Conservation (phyloP, 2,797 vertebrate species). For the Aselliscus stoliczkanus region DNA sequence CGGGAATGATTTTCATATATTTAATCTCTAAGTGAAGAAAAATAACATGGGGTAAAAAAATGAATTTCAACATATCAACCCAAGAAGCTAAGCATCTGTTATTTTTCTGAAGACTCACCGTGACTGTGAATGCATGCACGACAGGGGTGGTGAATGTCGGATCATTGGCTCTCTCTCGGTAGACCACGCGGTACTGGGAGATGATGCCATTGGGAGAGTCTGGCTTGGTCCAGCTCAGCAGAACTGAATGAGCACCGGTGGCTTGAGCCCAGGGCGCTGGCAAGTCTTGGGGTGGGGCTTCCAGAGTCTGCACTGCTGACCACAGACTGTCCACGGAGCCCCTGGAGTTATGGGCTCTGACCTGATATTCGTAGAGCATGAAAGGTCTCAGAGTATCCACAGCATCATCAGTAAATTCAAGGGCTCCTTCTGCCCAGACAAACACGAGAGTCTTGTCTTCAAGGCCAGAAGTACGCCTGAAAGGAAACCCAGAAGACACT, state of each 20-base stretch:
- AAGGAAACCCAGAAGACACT: conserved; percentile 51
- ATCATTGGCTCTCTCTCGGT: conserved; percentile 84
- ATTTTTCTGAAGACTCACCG: conserved; percentile 83
- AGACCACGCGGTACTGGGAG: conserved; percentile 86
- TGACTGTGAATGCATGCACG: conserved; percentile 87
- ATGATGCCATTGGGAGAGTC: conserved; percentile 87
- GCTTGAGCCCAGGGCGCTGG: conserved; percentile 82
- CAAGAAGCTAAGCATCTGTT: background rate
- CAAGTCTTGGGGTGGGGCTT: conserved; percentile 87
- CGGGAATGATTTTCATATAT: background rate
- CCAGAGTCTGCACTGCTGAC: conserved; percentile 84
- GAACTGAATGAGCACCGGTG: conserved; percentile 81
- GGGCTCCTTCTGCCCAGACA: conserved; percentile 87
- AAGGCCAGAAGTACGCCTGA: conserved; percentile 83
- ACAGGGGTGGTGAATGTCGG: conserved; percentile 81
- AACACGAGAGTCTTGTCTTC: conserved; percentile 88
- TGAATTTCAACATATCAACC: background rate
- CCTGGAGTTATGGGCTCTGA: conserved; percentile 85
- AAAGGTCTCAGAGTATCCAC: conserved; percentile 85
- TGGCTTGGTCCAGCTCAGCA: conserved; percentile 88
- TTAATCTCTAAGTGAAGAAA: background rate
- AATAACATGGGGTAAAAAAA: background rate
- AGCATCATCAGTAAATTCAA: conserved; percentile 89
- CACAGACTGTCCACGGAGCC: conserved; percentile 88
- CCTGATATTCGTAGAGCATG: conserved; percentile 88